Percentiles rank a stretch among this genome's conserved stretches.
phyloP scores from a whole-genome alignment of 2,888 invertebrate genomes.

The Meghimatium bilineatum region DNA sequence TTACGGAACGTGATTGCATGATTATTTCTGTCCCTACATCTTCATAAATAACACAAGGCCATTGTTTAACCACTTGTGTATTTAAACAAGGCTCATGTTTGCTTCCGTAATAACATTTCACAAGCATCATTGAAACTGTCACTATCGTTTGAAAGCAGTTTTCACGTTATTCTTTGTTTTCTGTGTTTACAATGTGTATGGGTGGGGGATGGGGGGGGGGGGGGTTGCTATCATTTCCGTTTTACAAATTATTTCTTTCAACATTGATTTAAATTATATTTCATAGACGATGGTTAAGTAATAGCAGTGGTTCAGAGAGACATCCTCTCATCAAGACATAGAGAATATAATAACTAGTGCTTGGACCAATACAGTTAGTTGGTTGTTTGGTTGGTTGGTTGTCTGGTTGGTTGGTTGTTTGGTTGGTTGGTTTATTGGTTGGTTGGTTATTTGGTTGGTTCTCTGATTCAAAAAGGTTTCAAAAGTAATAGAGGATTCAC shows the following conservation, averaged over 20 bases:
- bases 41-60: not conserved
- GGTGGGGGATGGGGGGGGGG: too few relatives aligned
- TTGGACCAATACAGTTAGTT: too few relatives aligned
- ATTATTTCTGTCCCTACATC: not conserved
- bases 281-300: not conserved
- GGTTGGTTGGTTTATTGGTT: too few relatives aligned
- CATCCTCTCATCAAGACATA: too few relatives aligned
- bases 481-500: too few relatives aligned
- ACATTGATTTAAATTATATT: not conserved
- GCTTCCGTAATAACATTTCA: not conserved
- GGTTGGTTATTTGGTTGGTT: too few relatives aligned
- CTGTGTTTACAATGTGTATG: not conserved
- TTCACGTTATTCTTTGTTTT: not conserved
- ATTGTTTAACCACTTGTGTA: not conserved
- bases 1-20: not conserved
- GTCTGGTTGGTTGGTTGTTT: too few relatives aligned
- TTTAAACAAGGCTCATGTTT: not conserved
- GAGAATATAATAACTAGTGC: too few relatives aligned
- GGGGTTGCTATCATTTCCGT: not conserved
- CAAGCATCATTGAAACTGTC: not conserved
- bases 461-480: too few relatives aligned
- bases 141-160: not conserved
- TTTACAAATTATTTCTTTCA: constrained; percentile 1
- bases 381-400: too few relatives aligned
- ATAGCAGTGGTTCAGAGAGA: too few relatives aligned